phyloP scores from a whole-genome alignment of 2,797 vertebrate genomes.

The Liasis olivaceus region DNA sequence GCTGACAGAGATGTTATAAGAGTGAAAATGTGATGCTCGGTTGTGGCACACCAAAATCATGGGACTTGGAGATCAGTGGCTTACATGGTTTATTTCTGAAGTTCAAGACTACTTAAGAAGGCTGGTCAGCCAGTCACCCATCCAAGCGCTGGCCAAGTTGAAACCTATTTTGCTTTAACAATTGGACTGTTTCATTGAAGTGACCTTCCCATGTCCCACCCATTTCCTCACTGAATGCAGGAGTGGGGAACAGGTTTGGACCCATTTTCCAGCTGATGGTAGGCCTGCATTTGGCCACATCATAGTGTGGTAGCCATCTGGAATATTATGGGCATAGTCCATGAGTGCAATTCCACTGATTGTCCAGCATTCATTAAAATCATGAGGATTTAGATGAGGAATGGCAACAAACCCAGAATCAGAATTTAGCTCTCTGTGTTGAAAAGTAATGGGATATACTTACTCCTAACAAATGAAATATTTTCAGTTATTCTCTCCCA shows the following conservation, averaged over 20 bases:
- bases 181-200: not conserved
- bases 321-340: too few relatives aligned
- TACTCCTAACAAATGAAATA: not conserved
- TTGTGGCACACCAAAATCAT: not conserved
- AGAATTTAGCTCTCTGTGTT: not conserved
- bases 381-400: not conserved
- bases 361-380: not conserved
- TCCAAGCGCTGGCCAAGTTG: not conserved
- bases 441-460: constrained; percentile 10
- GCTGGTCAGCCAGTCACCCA: not conserved
- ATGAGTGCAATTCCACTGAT: not conserved
- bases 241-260: too few relatives aligned
- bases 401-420: not conserved
- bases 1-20: not conserved
- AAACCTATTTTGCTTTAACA: not conserved
- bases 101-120: not conserved
- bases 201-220: not conserved
- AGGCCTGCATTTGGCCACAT: not conserved
- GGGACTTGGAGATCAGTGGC: not conserved
- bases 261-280: not conserved
- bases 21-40: not conserved
- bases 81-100: not conserved
- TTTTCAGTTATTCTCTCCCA: not conserved
- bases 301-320: not conserved
- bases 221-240: not conserved